Evolutionary conservation across 2,113 vertebrate species (phyloP).

Genomic region (Plecotus auritus): DNA sequence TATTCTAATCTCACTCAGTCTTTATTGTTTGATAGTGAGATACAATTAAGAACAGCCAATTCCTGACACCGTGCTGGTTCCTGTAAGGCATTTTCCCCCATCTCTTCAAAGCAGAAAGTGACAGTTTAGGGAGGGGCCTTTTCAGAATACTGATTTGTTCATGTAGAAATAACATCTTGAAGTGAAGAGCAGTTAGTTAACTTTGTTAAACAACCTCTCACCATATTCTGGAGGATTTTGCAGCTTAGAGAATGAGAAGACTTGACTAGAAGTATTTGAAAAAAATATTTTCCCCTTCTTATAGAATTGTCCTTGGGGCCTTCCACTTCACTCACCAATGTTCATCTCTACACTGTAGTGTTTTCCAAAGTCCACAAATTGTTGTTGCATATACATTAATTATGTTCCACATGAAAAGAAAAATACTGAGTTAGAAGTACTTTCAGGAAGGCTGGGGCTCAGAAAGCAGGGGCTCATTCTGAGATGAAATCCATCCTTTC

Average conservation of each 20-base stretch:
- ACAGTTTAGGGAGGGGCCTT: not conserved
- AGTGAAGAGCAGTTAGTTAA: not conserved
- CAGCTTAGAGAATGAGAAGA: not conserved
- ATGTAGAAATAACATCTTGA: not conserved
- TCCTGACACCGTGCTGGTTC: not conserved
- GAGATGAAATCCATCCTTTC: not conserved
- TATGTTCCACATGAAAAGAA: not conserved
- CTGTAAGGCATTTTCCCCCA: not conserved
- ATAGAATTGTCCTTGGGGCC: not conserved
- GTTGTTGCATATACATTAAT: not conserved
- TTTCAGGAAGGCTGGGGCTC: not conserved
- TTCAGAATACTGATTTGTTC: conserved; percentile 2
- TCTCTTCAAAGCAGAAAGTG: not conserved
- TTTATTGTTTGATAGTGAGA: conserved; percentile 21
- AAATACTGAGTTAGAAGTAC: not conserved
- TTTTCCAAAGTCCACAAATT: not conserved
- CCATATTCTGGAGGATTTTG: not conserved
- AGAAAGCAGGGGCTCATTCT: not conserved
- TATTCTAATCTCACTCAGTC: conserved; percentile 14
- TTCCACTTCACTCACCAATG: not conserved
- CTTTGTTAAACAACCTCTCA: not conserved
- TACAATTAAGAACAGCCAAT: conserved; percentile 19
- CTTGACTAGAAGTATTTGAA: not conserved
- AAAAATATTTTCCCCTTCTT: not conserved
- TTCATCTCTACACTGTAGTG: not conserved